Evolutionary conservation across 2,113 vertebrate species (phyloP).

Genomic region (Zapornia atra): DNA sequence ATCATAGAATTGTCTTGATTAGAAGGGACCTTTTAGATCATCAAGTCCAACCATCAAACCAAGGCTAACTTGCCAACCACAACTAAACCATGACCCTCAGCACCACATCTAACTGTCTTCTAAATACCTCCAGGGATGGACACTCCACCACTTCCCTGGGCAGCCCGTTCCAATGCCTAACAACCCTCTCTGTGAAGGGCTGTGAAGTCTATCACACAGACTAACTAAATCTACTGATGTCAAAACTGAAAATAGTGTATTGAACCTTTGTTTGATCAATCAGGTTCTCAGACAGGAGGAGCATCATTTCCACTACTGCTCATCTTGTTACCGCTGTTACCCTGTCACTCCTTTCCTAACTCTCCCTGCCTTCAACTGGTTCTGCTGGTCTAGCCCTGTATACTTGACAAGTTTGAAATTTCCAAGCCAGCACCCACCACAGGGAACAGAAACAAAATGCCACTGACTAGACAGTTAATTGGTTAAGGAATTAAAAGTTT

Average conservation of each 20-base stretch:
- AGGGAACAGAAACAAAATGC: not conserved
- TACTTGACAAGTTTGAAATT: not conserved
- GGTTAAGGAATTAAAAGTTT: not conserved
- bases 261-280: not conserved
- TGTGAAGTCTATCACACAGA: not conserved
- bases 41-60: too few species aligned
- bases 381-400: not conserved
- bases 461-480: not conserved
- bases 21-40: too few species aligned
- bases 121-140: too few species aligned
- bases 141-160: too few species aligned
- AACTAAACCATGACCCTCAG: too few species aligned
- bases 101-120: too few species aligned
- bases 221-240: not conserved
- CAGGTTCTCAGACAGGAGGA: not conserved
- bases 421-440: not conserved
- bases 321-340: not conserved
- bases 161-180: too few species aligned
- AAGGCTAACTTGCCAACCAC: too few species aligned
- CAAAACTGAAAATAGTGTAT: not conserved
- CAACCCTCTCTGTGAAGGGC: too few species aligned
- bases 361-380: not conserved
- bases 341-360: not conserved
- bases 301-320: not conserved
- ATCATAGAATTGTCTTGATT: too few species aligned